phyloP scores from a whole-genome alignment of 92 coral and sea anemone genomes.

The Micromussa lordhowensis region DNA sequence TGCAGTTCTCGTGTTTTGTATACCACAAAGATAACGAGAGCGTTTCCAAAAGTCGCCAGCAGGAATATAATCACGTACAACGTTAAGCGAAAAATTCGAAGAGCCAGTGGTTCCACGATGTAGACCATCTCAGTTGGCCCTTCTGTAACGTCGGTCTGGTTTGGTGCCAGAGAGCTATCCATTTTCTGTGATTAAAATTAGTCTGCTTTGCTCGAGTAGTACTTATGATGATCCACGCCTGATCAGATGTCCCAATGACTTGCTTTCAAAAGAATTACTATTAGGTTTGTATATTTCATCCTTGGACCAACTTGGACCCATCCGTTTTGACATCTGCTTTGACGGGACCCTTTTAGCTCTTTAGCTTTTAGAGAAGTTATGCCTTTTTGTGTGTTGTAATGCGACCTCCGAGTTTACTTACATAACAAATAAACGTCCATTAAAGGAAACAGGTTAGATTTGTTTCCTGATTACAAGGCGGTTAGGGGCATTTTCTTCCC shows the following conservation, averaged over 20 bases:
- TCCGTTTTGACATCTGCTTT: constrained; percentile 28
- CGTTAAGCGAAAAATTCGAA: constrained; percentile 83
- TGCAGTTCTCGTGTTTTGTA: constrained; percentile 92
- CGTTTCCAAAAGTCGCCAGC: constrained; percentile 88
- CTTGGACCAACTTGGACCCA: constrained; percentile 11
- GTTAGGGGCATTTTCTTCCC: constrained; percentile 12
- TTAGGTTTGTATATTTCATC: not conserved
- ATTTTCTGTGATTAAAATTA: not conserved
- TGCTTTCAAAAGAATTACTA: not conserved
- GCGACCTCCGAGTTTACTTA: constrained; percentile 43
- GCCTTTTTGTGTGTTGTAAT: constrained; percentile 32
- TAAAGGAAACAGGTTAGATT: constrained; percentile 24
- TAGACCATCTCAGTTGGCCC: not conserved
- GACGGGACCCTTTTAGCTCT: not conserved
- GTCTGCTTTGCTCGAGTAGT: constrained; percentile 2
- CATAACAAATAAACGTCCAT: constrained; percentile 45
- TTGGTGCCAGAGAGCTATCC: constrained; percentile 8
- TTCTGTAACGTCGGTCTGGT: constrained; percentile 14
- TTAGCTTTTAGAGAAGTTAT: constrained; percentile 12
- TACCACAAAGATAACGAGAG: constrained; percentile 92
- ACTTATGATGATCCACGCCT: not conserved
- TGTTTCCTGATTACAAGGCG: constrained; percentile 36
- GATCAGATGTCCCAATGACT: constrained; percentile 1
- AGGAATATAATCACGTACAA: constrained; percentile 87
- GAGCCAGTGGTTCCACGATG: constrained; percentile 79